phyloP scores from a whole-genome alignment of 2,888 invertebrate species.

The Elegia similella region DNA sequence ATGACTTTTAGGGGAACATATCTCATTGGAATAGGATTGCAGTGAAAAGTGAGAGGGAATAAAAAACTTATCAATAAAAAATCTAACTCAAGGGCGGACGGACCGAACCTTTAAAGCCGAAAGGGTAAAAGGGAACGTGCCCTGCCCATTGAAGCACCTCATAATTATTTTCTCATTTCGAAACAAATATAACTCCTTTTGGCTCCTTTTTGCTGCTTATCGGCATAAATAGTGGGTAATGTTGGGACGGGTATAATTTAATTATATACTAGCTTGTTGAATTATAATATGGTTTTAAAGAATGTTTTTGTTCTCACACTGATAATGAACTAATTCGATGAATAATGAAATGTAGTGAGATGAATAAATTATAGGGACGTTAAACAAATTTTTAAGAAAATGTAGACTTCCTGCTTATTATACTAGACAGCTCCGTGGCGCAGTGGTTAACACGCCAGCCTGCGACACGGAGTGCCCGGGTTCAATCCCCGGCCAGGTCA shows the following conservation, averaged over 20 bases:
- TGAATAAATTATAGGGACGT: neutral
- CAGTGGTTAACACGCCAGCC: no score
- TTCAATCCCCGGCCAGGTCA: no score
- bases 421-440: no score
- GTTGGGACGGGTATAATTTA: constrained; percentile 7
- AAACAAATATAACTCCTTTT: constrained; percentile 5
- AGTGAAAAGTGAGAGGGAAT: no score
- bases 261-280: neutral
- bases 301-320: neutral
- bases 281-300: neutral
- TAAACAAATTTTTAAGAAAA: no score
- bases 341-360: neutral
- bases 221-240: constrained; percentile 9
- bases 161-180: constrained; percentile 13
- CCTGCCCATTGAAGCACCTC: constrained; percentile 5
- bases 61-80: neutral
- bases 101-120: neutral
- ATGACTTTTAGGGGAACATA: no score
- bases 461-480: no score
- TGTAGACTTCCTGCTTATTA: no score
- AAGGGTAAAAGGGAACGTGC: constrained; percentile 5
- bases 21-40: no score
- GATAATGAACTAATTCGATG: neutral
- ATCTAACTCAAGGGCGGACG: neutral
- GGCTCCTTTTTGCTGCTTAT: constrained; percentile 12